Evolutionary conservation across 2,113 vertebrate species (phyloP), one percentile per base, ranked within the genome.

Genomic region (Sinosuthora webbiana): DNA sequence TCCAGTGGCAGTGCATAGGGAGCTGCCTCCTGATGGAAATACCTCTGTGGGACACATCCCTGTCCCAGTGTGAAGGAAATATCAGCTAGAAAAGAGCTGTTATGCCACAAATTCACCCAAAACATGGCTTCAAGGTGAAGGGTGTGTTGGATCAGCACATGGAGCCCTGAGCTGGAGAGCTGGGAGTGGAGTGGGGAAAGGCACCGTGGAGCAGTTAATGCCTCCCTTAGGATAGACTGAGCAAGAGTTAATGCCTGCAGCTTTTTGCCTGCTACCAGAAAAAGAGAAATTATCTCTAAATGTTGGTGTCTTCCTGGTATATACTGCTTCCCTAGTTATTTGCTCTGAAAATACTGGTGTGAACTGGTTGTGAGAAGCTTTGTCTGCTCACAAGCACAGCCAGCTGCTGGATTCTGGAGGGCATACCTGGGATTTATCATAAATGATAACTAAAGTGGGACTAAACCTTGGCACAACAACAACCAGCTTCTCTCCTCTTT

Each of bases 341-440:
- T 82, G 10, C 13, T n/a, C 44, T 71, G 65, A 59, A 90, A 75
- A 63, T 33, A 4, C 2, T 15, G 13, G 7, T 64, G 33, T 2
- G 4, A 13, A 13, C 52, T 59, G 53, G 15, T 6, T 73, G 44
- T 56, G n/a, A 28, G 69, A 52, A 42, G 14, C 27, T 80, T 35
- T 42, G 10, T 22, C 6, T 8, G 12, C 35, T n/a, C 30, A 47
- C 30, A n/a, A 42, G 23, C 27, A 15, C 18, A 56, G 21, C 15
- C 17, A 39, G 19, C 11, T 63, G 41, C 31, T 53, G 31, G 9
- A 22, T 20, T 0, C 12, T 1, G 0, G 11, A 35, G 50, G 4
- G 18, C 17, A 1, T 11, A 14, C 7, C 41, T 1, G 25, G 25
- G 6, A 83, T 64, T 33, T 17, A 33, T 19, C 13, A 56, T 24